These are phyloP conservation scores for Alosa alosa DNA, from an alignment of 2,113 vertebrate genomes.

Conservation along the genomic window DNA sequence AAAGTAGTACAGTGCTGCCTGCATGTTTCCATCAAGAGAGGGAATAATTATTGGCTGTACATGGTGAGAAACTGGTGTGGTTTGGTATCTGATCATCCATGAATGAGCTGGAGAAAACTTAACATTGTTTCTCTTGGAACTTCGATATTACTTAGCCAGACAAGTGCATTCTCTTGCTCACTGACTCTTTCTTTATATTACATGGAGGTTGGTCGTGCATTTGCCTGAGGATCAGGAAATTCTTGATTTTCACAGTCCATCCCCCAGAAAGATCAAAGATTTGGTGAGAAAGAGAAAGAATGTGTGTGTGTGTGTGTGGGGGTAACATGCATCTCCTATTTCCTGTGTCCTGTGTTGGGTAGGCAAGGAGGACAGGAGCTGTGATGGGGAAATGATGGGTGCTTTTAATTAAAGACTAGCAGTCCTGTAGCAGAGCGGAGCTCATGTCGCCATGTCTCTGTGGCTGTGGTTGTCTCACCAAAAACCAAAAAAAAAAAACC, in stretches of 20 bases:
- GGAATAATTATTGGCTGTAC: neutral
- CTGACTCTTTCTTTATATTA: neutral
- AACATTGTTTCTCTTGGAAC: neutral
- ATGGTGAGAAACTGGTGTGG: neutral
- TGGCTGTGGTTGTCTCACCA: neutral
- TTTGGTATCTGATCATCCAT: neutral
- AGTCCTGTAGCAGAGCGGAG: neutral
- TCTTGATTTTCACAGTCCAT: neutral
- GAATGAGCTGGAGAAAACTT: neutral
- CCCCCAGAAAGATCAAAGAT: neutral
- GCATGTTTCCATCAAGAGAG: neutral
- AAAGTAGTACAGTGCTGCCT: no score
- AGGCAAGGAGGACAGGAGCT: neutral
- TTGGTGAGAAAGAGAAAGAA: neutral
- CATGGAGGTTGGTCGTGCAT: neutral
- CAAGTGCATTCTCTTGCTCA: neutral
- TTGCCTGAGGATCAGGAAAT: neutral
- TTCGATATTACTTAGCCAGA: neutral
- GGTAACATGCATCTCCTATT: neutral
- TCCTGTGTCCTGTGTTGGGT: neutral
- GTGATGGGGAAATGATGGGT: neutral
- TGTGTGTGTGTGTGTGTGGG: neutral
- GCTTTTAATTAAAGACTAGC: constrained; percentile 7
- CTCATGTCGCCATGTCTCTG: neutral
- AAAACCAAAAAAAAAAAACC: neutral